Base-by-base conservation (phyloP, 1,140 invertebrate genomes). In the Drusus annulatus region DNA sequence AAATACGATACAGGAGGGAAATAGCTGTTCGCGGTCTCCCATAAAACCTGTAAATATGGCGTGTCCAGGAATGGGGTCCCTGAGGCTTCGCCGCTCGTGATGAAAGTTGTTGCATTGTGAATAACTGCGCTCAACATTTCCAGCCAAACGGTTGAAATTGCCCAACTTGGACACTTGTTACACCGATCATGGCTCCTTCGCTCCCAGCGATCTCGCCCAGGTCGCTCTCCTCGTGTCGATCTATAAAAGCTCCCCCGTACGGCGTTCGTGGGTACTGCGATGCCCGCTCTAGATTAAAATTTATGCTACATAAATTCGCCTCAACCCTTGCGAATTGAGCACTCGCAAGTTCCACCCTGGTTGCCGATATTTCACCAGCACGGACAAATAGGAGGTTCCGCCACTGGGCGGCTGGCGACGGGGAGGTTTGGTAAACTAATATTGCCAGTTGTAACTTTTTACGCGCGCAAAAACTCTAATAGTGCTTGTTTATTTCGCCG, bases 271-370 rank as follows among this genome's bases (percentile, higher is more conserved):
- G 36, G 36, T 45, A 45, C 36, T 45, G 36, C 36, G 36, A 13
- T 45, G 36, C 10, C 36, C n/a, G 69, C 52, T 75, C 45, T 51
- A 60, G 51, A 63, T 80, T 80, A 73, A 80, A 74, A 80, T 79
- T 79, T 73, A 73, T 74, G 54, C 52, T 36, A 50, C 65, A 50
- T 65, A 77, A 63, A 65, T 77, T 50, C 13, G 51, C 73, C 17
- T 76, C 50, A 62, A 62, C 25, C 75, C 75, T 65, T 50, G 21
- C 73, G 25, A 45, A 45, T 45, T 13, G 36, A 45, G 36, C 36
- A 45, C 51, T 23, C 13, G 36, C 56, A 58, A 31, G 31, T 69
- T 69, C n/a, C 51, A 51, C 28, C 31, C 31, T 25, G 75, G 16
- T 50, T 56, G 75, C 25, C 60, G 60, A 78, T 78, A 78, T 78